A percentile compares a stretch with the other conserved stretches of the same genome.
Evolutionary conservation across 2,797 vertebrate species (phyloP).

Genomic region (Vespertilio murinus): DNA sequence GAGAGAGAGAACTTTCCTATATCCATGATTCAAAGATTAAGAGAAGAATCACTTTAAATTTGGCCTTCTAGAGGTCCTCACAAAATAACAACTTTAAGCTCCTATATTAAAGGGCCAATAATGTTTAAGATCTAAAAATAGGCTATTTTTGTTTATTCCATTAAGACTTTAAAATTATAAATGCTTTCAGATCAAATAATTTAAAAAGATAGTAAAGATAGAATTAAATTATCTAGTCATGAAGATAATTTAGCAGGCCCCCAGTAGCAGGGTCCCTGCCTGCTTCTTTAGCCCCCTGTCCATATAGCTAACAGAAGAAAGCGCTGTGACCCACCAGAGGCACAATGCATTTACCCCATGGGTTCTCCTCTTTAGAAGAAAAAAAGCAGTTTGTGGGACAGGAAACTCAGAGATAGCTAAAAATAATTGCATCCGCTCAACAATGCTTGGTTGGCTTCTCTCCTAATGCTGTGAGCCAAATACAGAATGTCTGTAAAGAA

Average conservation of each 20-base stretch:
- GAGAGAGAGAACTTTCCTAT: not conserved
- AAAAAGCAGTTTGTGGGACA: slow-evolving; percentile 49
- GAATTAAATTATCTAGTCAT: slow-evolving; percentile 21
- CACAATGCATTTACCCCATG: slow-evolving; percentile 47
- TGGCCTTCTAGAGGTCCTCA: slow-evolving; percentile 1
- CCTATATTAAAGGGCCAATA: not conserved
- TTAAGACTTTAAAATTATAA: slow-evolving; percentile 52
- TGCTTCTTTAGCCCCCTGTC: not conserved
- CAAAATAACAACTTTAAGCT: not conserved
- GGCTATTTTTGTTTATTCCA: not conserved
- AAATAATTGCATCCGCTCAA: slow-evolving; percentile 57
- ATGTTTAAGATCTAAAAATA: slow-evolving; percentile 20
- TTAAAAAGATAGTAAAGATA: slow-evolving; percentile 30
- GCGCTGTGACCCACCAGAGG: not conserved
- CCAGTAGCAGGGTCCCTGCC: no score
- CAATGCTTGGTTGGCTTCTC: slow-evolving; percentile 53
- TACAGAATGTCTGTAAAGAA: slow-evolving; percentile 53
- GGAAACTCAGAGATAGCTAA: slow-evolving; percentile 37
- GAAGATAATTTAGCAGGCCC: no score
- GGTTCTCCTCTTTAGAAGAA: slow-evolving; percentile 23
- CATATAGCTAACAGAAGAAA: not conserved
- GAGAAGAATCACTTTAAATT: slow-evolving; percentile 35
- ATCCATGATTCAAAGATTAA: slow-evolving; percentile 27
- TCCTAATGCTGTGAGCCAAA: slow-evolving; percentile 48
- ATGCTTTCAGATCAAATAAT: not conserved